Evolutionary conservation across 1,140 invertebrate genomes (phyloP), one percentile per base, ranked within the genome.

Genomic region (Asbolus verrucosus): DNA sequence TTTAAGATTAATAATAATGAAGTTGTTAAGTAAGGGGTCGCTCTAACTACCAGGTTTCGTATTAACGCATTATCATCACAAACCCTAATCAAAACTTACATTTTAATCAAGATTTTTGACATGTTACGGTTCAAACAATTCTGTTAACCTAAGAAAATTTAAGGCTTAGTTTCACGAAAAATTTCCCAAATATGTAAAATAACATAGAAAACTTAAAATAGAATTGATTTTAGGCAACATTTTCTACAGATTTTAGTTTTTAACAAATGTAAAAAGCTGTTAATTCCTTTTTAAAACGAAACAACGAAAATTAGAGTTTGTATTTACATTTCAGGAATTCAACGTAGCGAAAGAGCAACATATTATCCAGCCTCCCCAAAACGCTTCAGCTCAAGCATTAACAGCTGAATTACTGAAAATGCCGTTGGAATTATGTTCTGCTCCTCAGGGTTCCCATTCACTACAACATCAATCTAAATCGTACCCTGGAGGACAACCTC

Each of bases 311-410:
- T 41, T 41, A 41, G 39, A 50, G 1, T 21, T n/a, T 3, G 54
- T 2, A 14, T 36, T 36, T 21, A 3, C 15, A 62, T 81, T 84
- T 11, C 79, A 90, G 89, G 88, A 89, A 75, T 89, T 90, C 70
- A 89, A 87, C 69, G 81, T 90, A 36, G 79, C 86, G 16, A 88
- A 87, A 75, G 88, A 90, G 73, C 85, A 87, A 54, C 85, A 86
- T 41, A 81, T 84, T 4, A 83, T 89, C 14, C 88, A 89, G 76
- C 86, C 88, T 11, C 77, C 78, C 1, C 76, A 76, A 61, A 72
- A 76, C 36, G 36, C 67, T 5, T 75, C 80, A 18, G 69, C 77
- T 19, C 79, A 82, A 70, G 70, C 74, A 6, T 67, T 81, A 65
- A 80, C 81, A 24, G 76, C 82, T 6, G 83, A 84, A 65, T 67